Conservation (phyloP, 2,797 vertebrate genomes). For the Sebastes cheni region DNA sequence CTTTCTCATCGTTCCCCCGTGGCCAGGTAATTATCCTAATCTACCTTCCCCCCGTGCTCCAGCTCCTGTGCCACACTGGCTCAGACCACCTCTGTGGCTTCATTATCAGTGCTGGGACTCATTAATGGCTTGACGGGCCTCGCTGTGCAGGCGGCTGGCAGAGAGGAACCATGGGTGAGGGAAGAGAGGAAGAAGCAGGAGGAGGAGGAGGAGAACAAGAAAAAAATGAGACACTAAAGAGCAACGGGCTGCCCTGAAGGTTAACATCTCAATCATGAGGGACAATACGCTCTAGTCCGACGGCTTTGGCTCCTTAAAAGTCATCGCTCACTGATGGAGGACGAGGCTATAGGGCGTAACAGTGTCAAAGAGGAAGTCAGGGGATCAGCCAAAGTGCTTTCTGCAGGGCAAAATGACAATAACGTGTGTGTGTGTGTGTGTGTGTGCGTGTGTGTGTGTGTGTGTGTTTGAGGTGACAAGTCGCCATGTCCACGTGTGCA, state of each 20-base stretch:
- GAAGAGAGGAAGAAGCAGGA: background rate
- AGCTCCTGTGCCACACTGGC: constrained; percentile 65
- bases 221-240: constrained; percentile 45
- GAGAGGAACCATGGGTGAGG: constrained; percentile 31
- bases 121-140: constrained; percentile 72
- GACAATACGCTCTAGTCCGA: constrained; percentile 59
- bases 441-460: background rate
- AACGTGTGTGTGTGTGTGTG: constrained; percentile 8
- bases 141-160: constrained; percentile 64
- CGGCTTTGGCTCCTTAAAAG: constrained; percentile 46
- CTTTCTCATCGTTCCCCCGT: constrained; percentile 57
- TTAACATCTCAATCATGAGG: constrained; percentile 73
- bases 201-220: constrained; percentile 15
- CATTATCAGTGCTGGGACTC: constrained; percentile 77
- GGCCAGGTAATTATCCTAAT: constrained; percentile 80
- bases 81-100: constrained; percentile 78
- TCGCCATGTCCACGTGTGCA: constrained; percentile 22
- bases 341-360: constrained; percentile 27
- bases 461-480: constrained; percentile 35
- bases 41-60: constrained; percentile 73
- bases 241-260: constrained; percentile 59
- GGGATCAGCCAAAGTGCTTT: constrained; percentile 13
- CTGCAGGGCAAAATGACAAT: constrained; percentile 11
- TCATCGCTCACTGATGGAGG: constrained; percentile 38
- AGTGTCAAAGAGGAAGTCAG: constrained; percentile 31